These are phyloP conservation scores for Gari tellinella DNA, from an alignment of 2,888 invertebrate genomes.

Conservation along the genomic window DNA sequence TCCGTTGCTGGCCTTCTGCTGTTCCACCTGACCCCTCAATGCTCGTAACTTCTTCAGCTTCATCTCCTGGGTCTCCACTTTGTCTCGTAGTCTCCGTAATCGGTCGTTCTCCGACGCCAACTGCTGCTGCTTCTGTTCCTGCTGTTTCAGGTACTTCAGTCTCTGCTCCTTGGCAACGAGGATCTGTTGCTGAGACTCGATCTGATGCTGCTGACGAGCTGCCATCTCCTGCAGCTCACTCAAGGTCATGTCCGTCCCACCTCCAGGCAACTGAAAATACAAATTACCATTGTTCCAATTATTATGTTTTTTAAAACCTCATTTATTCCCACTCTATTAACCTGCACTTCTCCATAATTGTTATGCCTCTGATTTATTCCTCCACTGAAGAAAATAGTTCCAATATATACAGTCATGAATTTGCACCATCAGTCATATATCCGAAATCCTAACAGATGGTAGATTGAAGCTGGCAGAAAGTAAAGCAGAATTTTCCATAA, in stretches of 20 bases:
- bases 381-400: no score
- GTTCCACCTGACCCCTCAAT: conserved; percentile 96
- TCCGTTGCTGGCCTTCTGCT: conserved; percentile 91
- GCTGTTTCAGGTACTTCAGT: conserved; percentile 96
- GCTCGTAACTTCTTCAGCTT: conserved; percentile 96
- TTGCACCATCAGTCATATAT: no score
- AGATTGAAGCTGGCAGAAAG: no score
- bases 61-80: conserved; percentile 97
- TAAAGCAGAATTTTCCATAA: no score
- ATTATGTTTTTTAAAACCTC: no score
- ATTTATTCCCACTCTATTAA: no score
- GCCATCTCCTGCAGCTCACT: conserved; percentile 99
- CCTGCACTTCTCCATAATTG: no score
- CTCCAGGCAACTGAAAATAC: conserved; percentile 76
- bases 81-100: conserved; percentile 93
- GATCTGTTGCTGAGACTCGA: conserved; percentile 96
- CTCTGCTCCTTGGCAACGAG: conserved; percentile 96
- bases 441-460: no score
- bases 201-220: conserved; percentile 98
- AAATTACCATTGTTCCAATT: no score
- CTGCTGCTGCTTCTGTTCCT: conserved; percentile 89
- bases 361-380: no score
- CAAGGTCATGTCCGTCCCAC: conserved; percentile 85
- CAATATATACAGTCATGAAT: no score
- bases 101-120: conserved; percentile 94